These are phyloP conservation scores for Scaptomyza parva DNA, from an alignment of 2,888 invertebrate species.

Conservation along the genomic window DNA sequence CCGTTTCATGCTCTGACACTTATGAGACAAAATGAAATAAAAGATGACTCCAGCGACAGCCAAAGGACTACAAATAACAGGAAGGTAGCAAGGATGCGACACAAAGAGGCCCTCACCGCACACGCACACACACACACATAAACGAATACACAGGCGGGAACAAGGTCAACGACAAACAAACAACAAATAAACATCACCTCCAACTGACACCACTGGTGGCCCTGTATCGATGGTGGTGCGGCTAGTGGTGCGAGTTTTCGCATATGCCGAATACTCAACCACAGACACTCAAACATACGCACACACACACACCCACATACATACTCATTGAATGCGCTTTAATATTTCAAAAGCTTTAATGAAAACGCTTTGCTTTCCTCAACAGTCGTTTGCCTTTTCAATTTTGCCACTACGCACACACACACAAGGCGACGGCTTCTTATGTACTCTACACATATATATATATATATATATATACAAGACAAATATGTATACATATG, in stretches of 20 bases:
- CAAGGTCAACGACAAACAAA: slow-evolving; percentile 27
- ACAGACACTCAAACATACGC: slow-evolving; percentile 13
- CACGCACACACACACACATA: slow-evolving; percentile 26
- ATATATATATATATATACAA: not conserved
- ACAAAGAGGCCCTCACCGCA: slow-evolving; percentile 26
- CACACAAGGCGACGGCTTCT: slow-evolving; percentile 19
- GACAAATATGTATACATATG: slow-evolving; percentile 7
- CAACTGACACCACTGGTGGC: slow-evolving; percentile 29
- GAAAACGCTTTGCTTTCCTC: slow-evolving; percentile 71
- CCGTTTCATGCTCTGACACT: slow-evolving; percentile 76
- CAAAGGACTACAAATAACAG: slow-evolving; percentile 58
- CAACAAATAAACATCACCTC: slow-evolving; percentile 47
- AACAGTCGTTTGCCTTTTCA: slow-evolving; percentile 66
- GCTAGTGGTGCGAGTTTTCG: slow-evolving; percentile 18
- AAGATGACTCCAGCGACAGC: slow-evolving; percentile 67
- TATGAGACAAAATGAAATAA: slow-evolving; percentile 77
- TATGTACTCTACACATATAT: not conserved
- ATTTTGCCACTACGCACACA: slow-evolving; percentile 52
- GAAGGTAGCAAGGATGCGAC: slow-evolving; percentile 52
- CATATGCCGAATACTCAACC: slow-evolving; percentile 23
- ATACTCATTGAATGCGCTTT: slow-evolving; percentile 66
- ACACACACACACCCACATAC: slow-evolving; percentile 6
- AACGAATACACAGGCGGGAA: slow-evolving; percentile 20
- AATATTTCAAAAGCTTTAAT: slow-evolving; percentile 78
- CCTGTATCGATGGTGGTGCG: slow-evolving; percentile 1